Evolutionary conservation across 2,113 vertebrate genomes (phyloP), one percentile per base, ranked within the genome.

Genomic region (Thomomys bottae): DNA sequence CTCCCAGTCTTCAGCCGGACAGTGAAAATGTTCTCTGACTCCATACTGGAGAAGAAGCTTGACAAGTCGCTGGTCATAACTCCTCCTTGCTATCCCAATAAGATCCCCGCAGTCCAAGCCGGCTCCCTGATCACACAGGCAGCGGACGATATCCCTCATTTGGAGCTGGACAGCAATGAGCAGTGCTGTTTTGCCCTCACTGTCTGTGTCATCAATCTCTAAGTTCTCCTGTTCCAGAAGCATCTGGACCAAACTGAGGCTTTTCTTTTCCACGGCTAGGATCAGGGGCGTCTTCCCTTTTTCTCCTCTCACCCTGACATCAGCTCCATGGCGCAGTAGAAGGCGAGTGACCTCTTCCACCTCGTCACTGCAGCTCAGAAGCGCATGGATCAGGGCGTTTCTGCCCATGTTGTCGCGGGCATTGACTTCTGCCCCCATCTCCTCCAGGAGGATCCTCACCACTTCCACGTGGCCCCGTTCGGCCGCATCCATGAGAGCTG

Each of bases 401-500:
- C 96, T 97, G 49, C 90, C 97, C 57, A 66, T 96, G 11, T 98
- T 98, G 91, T 98, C 98, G 4, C n/a, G 0, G 26, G 87, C 91
- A 8, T 96, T 95, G 71, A 97, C 61, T 0, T 97, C 96, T 8
- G 98, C 97, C 8, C 34, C 5, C 98, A 98, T 97, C 45, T 98
- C 94, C 0, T 92, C 12, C 0, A 98, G 89, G 30, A 98, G 96
- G 45, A 85, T 26, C 67, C 81, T 34, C 79, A 97, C 23, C 0
- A 15, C 18, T 0, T 67, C 87, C 2, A 92, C 0, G 7, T 59
- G 73, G 17, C 96, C 38, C 0, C 42, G 0, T 32, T 8, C 32
- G 2, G 97, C 98, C 11, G 98, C 98, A 30, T 97, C 97, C 96
- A 98, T 98, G 72, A 98, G 94, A 0, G 97, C 98, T 0, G 98